Evolutionary conservation across 2,797 vertebrate species (phyloP).

Genomic region (Chrosomus eos): DNA sequence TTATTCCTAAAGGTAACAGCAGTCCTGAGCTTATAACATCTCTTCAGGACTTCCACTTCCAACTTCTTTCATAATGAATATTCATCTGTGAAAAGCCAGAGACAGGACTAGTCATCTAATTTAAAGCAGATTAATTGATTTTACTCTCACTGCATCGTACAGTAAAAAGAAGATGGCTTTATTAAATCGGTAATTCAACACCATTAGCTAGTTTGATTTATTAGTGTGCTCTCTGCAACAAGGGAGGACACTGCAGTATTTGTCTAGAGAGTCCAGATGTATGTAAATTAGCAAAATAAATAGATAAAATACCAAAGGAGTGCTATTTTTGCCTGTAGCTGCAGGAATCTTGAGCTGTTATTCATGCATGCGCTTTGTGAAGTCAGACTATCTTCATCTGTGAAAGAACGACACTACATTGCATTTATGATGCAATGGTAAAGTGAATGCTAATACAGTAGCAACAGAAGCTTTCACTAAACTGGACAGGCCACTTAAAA

Average conservation of each 20-base stretch:
- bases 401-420: not conserved
- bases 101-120: constrained; percentile 10
- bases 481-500: not conserved
- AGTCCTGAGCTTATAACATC: not conserved
- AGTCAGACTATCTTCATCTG: not conserved
- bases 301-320: not conserved
- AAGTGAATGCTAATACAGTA: not conserved
- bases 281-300: not conserved
- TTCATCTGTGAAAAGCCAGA: constrained; percentile 15
- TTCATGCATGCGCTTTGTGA: not conserved
- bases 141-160: constrained; percentile 9
- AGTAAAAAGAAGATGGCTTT: constrained; percentile 30
- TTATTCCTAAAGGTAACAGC: not conserved
- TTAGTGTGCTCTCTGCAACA: constrained; percentile 20
- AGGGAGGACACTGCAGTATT: constrained; percentile 43
- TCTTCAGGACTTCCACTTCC: constrained; percentile 9
- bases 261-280: not conserved
- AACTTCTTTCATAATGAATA: constrained; percentile 11
- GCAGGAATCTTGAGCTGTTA: not conserved
- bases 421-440: not conserved
- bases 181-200: constrained; percentile 57
- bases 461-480: not conserved
- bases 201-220: constrained; percentile 45
- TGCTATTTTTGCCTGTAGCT: not conserved
- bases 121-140: constrained; percentile 49